Conservation (phyloP, 2,888 invertebrate species). For the Nysson spinosus region DNA sequence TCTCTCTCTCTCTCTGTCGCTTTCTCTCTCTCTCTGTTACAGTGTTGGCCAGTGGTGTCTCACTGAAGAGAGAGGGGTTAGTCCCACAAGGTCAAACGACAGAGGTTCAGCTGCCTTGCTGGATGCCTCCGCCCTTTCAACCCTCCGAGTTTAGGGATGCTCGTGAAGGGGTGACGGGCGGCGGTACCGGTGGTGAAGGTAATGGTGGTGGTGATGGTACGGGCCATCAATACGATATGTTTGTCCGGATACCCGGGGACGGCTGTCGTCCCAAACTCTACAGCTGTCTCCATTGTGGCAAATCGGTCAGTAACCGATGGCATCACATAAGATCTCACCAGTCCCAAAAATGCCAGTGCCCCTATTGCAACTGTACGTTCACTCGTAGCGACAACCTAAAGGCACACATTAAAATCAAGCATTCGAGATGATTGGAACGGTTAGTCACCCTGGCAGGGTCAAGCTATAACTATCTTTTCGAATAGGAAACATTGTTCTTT, state of each 20-base stretch:
- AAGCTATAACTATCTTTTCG: neutral
- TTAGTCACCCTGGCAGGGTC: neutral
- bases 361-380: constrained; percentile 81
- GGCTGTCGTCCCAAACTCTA: constrained; percentile 76
- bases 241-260: constrained; percentile 65
- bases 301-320: constrained; percentile 83
- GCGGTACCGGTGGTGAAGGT: constrained; percentile 28
- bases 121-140: constrained; percentile 63
- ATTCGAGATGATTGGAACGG: constrained; percentile 60
- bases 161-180: constrained; percentile 54
- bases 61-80: constrained; percentile 72
- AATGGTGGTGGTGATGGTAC: constrained; percentile 26
- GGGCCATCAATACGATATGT: constrained; percentile 65
- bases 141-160: constrained; percentile 60
- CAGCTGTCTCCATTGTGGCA: constrained; percentile 82
- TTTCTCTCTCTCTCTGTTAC: constrained; percentile 70
- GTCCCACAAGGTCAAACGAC: constrained; percentile 65
- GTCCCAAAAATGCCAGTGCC: constrained; percentile 82
- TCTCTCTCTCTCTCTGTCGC: constrained; percentile 63
- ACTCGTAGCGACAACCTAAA: constrained; percentile 84
- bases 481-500: neutral
- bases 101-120: constrained; percentile 69
- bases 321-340: constrained; percentile 84
- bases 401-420: constrained; percentile 83
- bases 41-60: constrained; percentile 74